A percentile compares a stretch with the other conserved stretches of the same genome.
Conservation (phyloP, 2,113 vertebrate species). For the Caretta caretta region DNA sequence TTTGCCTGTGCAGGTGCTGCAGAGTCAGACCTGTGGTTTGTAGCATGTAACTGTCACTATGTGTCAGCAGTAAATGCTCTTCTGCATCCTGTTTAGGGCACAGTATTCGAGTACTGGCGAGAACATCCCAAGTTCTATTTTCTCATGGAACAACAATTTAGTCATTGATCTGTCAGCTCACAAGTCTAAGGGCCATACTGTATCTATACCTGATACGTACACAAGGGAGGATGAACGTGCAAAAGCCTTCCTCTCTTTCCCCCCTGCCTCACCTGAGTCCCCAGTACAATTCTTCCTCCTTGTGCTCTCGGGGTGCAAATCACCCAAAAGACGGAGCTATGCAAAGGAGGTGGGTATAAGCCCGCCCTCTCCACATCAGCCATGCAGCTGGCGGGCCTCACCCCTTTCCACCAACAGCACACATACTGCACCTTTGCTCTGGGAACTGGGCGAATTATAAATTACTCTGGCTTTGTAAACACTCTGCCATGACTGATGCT, state of each 20-base stretch:
- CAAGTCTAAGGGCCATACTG: background rate
- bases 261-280: background rate
- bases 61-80: background rate
- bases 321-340: background rate
- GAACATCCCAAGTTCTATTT: rapidly evolving
- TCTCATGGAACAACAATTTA: rapidly evolving
- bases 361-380: background rate
- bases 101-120: rapidly evolving
- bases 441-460: background rate
- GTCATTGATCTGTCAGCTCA: background rate
- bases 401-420: background rate
- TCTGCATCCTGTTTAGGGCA: rapidly evolving
- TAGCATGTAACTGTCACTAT: rapidly evolving
- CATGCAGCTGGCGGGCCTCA: background rate
- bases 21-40: background rate
- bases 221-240: background rate
- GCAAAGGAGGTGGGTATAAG: background rate
- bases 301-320: background rate
- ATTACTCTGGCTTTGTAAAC: background rate
- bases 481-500: background rate
- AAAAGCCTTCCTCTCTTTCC: background rate
- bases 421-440: background rate
- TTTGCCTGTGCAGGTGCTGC: background rate
- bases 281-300: background rate
- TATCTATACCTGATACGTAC: background rate